Base-by-base conservation (phyloP, 2,888 invertebrate genomes). In the Acheta domesticus region DNA sequence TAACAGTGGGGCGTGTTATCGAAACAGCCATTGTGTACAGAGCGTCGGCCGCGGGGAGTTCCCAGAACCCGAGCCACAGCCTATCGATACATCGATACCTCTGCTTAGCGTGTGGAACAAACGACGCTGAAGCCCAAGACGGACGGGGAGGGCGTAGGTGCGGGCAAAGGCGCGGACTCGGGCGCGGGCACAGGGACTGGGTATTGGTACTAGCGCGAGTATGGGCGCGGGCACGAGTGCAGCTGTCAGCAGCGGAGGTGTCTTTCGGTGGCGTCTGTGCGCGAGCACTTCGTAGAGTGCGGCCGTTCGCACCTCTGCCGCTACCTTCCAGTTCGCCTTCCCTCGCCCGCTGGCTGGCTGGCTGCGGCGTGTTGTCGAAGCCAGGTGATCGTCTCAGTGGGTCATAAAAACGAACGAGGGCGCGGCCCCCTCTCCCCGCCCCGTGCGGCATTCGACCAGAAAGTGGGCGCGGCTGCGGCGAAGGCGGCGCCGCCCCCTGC, bases 21-120 rank as follows among this genome's bases (percentile, higher is more conserved):
- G 62, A 62, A n/a, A 62, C 62, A n/a, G 62, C 62, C 62, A 62
- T 62, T 62, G 62, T 62, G 62, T 62, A 62, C 62, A 62, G 62
- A 62, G 62, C 62, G 62, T 62, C 62, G 62, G 62, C 62, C 62
- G 62, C 62, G 62, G 62, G 62, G 62, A 62, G 62, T 62, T 62
- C 62, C 62, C 62, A 62, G 62, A 62, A 62, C 62, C 62, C 62
- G 62, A 62, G n/a, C 62, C 62, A 62, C 62, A 19, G 62, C 62
- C 62, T 62, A 62, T 62, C 62, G 62, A 62, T 62, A 62, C 62
- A 62, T 62, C 62, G 62, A 62, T 62, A 62, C 62, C 62, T 62
- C 62, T 62, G 62, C 62, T 62, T 62, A 62, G 62, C 14, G 62
- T 62, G 62, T 62, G 62, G 62, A 62, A 62, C 62, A 62, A 62